Base-by-base conservation (phyloP, 2,888 invertebrate species). In the Dynastes hyllus region DNA sequence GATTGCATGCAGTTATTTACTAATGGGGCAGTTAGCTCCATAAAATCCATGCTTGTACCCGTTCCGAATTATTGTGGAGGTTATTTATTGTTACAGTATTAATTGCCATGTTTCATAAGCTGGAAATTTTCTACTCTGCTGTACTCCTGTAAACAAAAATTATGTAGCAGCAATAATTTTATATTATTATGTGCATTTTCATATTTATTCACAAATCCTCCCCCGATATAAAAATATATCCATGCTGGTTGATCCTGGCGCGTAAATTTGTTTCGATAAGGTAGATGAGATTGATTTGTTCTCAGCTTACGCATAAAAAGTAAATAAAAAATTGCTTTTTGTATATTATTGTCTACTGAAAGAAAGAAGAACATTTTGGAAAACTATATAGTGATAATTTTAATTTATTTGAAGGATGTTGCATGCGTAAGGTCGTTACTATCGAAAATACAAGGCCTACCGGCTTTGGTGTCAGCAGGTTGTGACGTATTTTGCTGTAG, bases 11-110 rank as follows among this genome's bases (percentile, higher is more conserved):
- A 83, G 83, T 84, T 84, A 84, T 84, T 84, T 84, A 83, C 82
- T 83, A 87, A 87, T 85, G 86, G 86, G 84, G 85, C 85, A 85
- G 86, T 85, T 85, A 84, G 85, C 84, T 84, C 85, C 85, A 85
- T 86, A 85, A 86, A 86, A 86, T 80, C 80, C 78, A 78, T 76
- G 71, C 71, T 66, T 73, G 75, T 75, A 58, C 78, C 84, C 84
- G 85, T 83, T 83, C 83, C 83, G 83, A 83, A 84, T 83, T 83
- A 84, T 84, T 85, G 84, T 83, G 80, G 83, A 81, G 82, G 83
- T 84, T 84, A 85, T 85, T 84, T 84, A 85, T 84, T 51, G 80
- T 83, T 71, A 77, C 82, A 81, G 82, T 83, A 84, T 84, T 84
- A 84, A 83, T 84, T 80, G 81, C 77, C 61, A 67, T 58, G 69